phyloP scores from a whole-genome alignment of 2,113 vertebrate genomes.

The Nothoprocta perdicaria region DNA sequence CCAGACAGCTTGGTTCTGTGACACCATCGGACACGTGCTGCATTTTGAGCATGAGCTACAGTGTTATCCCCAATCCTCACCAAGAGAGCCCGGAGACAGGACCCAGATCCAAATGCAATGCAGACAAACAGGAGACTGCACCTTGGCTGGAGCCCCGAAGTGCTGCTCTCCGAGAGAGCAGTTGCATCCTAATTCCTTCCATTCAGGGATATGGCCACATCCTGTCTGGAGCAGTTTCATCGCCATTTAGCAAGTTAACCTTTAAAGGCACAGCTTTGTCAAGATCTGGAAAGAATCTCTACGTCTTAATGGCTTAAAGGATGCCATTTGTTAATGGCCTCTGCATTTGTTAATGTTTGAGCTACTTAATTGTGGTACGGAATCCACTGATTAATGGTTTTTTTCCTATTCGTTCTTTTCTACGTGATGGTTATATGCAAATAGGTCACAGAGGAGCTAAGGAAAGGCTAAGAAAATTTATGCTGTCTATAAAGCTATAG shows the following conservation, averaged over 20 bases:
- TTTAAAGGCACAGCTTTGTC: not conserved
- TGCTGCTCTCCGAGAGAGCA: not conserved
- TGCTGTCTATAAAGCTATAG: not conserved
- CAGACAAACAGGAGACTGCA: fast-evolving
- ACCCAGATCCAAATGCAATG: not conserved
- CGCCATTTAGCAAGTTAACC: not conserved
- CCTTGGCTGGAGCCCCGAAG: not conserved
- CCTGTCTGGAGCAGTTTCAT: not conserved
- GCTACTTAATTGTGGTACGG: not conserved
- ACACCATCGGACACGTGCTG: not conserved
- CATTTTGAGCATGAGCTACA: not conserved
- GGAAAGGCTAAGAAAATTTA: not conserved
- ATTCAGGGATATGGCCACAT: not conserved
- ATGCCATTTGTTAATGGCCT: not conserved
- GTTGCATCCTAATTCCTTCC: not conserved
- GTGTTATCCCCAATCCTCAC: not conserved
- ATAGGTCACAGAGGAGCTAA: not conserved
- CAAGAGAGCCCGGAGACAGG: not conserved
- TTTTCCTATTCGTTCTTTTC: not conserved
- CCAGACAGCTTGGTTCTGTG: not conserved
- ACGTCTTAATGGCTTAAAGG: not conserved
- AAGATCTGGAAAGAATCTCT: not conserved
- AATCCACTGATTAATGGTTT: not conserved
- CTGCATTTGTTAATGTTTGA: not conserved
- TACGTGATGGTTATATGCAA: not conserved